phyloP scores from a whole-genome alignment of 92 coral and sea anemone species.

The Epizoanthus rinbou region DNA sequence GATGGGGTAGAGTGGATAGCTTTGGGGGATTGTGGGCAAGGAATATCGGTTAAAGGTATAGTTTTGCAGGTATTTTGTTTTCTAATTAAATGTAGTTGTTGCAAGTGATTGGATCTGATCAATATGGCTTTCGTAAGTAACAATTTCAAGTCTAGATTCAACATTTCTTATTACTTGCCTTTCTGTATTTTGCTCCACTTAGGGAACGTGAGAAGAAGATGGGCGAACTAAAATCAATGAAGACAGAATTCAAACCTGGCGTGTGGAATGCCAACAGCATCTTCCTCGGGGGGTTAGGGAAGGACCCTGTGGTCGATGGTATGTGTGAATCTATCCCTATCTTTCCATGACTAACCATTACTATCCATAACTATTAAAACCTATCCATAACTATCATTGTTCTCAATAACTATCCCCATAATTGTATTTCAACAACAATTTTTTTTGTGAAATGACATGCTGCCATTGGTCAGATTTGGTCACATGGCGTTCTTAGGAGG shows the following conservation, averaged over 20 bases:
- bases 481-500: too few relatives aligned
- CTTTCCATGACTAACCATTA: background rate
- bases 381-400: background rate
- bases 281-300: constrained; percentile 94
- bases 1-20: too few relatives aligned
- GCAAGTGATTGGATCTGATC: background rate
- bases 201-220: constrained; percentile 86
- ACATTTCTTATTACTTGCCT: too few relatives aligned
- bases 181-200: background rate
- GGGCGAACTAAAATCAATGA: constrained; percentile 72
- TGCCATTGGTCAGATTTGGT: too few relatives aligned
- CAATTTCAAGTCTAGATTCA: too few relatives aligned
- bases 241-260: constrained; percentile 76
- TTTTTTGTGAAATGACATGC: too few relatives aligned
- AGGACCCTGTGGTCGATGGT: constrained; percentile 89
- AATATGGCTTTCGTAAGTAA: background rate
- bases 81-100: background rate
- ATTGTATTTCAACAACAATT: too few relatives aligned
- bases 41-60: too few relatives aligned
- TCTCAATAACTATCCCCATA: too few relatives aligned
- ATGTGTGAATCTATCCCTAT: background rate
- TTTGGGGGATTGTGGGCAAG: too few relatives aligned
- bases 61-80: too few relatives aligned
- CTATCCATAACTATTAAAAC: background rate
- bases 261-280: constrained; percentile 93